Conservation (phyloP, 2,797 vertebrate genomes). For the Myiotriccus ornatus region DNA sequence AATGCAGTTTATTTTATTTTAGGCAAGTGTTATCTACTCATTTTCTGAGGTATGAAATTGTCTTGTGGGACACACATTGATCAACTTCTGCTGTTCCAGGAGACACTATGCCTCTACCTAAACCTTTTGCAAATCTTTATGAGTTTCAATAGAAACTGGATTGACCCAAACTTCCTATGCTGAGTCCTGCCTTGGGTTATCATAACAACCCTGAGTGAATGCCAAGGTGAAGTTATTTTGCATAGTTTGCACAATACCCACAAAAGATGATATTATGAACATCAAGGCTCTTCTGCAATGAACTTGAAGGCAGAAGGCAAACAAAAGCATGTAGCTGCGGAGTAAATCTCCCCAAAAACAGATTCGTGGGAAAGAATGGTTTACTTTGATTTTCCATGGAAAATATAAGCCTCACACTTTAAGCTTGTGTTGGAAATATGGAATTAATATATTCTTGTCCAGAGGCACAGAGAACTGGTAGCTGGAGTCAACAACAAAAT, state of each 20-base stretch:
- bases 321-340: no score
- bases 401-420: no score
- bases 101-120: background rate
- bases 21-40: background rate
- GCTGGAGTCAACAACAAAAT: background rate
- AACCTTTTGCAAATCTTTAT: background rate
- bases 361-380: no score
- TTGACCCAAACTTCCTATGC: background rate
- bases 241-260: background rate
- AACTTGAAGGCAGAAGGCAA: no score
- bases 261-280: rapidly evolving
- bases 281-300: background rate
- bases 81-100: background rate
- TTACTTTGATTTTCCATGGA: no score
- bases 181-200: background rate
- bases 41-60: background rate
- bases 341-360: no score
- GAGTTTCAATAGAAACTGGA: background rate
- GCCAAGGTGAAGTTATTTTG: background rate
- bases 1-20: background rate
- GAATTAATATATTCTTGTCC: no score
- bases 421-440: no score
- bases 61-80: background rate
- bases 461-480: background rate
- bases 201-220: background rate